Percentiles rank a stretch among this genome's conserved stretches.
phyloP scores from a whole-genome alignment of 2,888 invertebrate species.

The Autographa pulchrina region DNA sequence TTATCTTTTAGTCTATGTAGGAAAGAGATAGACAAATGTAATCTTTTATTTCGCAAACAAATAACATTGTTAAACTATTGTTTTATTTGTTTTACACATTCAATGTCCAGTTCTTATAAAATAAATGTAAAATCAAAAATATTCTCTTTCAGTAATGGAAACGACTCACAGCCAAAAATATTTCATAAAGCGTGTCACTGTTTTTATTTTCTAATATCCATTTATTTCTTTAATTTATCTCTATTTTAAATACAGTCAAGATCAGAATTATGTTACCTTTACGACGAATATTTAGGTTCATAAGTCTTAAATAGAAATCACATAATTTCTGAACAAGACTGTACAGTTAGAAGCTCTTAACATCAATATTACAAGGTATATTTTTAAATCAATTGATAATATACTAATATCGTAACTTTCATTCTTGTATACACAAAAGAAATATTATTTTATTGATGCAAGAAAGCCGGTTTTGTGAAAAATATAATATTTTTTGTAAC shows the following conservation, averaged over 20 bases:
- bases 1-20: neutral
- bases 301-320: neutral
- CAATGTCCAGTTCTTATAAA: neutral
- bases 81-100: neutral
- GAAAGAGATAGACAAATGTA: neutral
- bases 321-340: neutral
- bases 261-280: constrained; percentile 4
- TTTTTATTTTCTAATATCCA: constrained; percentile 3
- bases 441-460: neutral
- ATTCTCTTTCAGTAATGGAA: constrained; percentile 57
- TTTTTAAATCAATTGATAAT: neutral
- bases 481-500: too few relatives aligned
- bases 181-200: constrained; percentile 19
- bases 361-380: neutral
- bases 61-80: neutral
- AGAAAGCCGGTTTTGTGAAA: neutral
- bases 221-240: constrained; percentile 11
- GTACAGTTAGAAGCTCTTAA: constrained; percentile 3
- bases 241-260: constrained; percentile 17
- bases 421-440: neutral
- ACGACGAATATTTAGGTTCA: neutral
- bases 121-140: neutral
- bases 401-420: neutral
- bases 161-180: constrained; percentile 66
- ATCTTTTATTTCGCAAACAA: neutral